phyloP scores from a whole-genome alignment of 2,113 vertebrate species.

The Propithecus coquereli region DNA sequence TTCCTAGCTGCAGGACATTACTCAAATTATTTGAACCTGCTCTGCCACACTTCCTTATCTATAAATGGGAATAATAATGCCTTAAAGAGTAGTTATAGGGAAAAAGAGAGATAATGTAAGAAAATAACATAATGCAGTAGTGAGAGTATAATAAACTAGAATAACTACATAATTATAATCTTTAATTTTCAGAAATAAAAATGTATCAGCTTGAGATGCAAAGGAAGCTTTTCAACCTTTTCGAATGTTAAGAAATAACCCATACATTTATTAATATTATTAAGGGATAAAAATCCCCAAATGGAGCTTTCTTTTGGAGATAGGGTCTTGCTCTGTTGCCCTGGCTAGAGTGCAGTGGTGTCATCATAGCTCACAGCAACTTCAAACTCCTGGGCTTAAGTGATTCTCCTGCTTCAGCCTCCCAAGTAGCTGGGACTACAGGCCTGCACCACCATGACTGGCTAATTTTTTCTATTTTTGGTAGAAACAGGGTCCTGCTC shows the following conservation, averaged over 20 bases:
- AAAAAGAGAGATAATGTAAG: neutral
- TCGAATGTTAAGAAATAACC: neutral
- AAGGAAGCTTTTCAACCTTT: neutral
- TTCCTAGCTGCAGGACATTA: neutral
- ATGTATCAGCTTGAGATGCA: neutral
- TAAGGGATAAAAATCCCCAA: neutral
- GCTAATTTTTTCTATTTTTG: no score
- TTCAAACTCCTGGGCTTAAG: no score
- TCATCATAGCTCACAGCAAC: no score
- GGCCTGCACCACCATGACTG: no score
- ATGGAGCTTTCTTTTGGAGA: no score
- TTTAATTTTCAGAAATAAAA: slow-evolving; percentile 19
- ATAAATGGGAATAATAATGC: neutral
- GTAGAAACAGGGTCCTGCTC: no score
- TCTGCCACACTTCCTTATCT: neutral
- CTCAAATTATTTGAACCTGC: neutral
- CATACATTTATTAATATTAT: neutral
- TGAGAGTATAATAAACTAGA: neutral
- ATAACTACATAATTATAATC: neutral
- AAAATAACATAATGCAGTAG: neutral
- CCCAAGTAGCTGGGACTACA: no score
- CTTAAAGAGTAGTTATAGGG: neutral
- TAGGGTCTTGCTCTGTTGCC: no score
- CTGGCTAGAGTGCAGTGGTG: no score
- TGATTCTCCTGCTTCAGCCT: no score